Conservation (phyloP, 2,113 vertebrate species). For the Pygoscelis antarcticus region DNA sequence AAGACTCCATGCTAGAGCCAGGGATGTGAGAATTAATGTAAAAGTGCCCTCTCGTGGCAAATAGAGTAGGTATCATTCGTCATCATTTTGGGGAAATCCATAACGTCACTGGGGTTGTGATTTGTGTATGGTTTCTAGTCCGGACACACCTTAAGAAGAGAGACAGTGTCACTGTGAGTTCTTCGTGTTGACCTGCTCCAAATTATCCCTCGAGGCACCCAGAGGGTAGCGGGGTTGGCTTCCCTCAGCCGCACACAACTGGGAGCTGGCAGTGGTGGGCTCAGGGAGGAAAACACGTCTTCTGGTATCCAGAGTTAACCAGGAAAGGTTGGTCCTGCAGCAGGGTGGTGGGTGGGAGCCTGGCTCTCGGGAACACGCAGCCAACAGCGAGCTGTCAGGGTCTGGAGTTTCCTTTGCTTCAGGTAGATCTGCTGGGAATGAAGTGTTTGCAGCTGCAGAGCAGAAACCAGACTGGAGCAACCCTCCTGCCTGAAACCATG, state of each 20-base stretch:
- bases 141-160: neutral
- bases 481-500: neutral
- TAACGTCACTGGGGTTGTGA: neutral
- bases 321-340: neutral
- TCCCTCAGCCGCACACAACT: neutral
- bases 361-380: accelerated
- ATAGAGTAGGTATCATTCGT: neutral
- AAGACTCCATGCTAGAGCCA: neutral
- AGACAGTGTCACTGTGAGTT: neutral
- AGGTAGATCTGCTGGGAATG: neutral
- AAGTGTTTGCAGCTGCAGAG: neutral
- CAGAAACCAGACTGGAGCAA: neutral
- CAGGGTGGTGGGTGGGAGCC: neutral
- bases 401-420: neutral
- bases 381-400: neutral
- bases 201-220: neutral
- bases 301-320: neutral
- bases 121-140: neutral
- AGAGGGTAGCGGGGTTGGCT: neutral
- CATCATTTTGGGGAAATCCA: neutral
- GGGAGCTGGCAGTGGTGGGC: neutral
- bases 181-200: neutral
- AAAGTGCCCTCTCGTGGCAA: slow-evolving; percentile 19
- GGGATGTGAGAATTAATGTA: neutral
- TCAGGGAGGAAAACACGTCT: neutral